Evolutionary conservation across 2,888 invertebrate species (phyloP).

Genomic region (Agrotis puta): DNA sequence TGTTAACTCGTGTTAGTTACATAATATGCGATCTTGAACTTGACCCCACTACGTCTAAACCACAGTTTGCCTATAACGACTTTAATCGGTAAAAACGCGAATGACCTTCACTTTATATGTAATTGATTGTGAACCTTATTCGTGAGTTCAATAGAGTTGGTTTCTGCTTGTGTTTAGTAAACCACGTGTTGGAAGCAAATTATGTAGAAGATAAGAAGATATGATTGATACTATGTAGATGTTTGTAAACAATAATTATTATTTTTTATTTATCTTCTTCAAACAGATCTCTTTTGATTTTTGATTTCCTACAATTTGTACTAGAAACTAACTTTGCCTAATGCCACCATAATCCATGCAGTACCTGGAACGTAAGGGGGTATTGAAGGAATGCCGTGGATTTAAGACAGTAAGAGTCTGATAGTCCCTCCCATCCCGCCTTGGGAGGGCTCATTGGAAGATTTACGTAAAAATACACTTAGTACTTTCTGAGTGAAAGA

Average conservation of each 20-base stretch:
- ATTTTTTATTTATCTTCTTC: background rate
- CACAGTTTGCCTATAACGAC: constrained; percentile 3
- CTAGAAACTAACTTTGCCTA: no score
- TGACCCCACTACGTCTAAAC: constrained; percentile 7
- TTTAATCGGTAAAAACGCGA: constrained; percentile 4
- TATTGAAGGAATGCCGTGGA: no score
- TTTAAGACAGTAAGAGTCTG: no score
- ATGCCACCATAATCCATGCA: no score
- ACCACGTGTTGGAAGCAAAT: constrained; percentile 20
- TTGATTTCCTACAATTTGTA: no score
- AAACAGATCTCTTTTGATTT: no score
- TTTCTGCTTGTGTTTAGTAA: background rate
- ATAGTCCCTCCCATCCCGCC: no score
- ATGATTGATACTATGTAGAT: background rate
- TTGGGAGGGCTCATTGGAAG: no score
- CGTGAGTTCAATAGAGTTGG: rapidly evolving
- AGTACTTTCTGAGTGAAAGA: no score
- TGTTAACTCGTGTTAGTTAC: background rate
- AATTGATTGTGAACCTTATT: constrained; percentile 13
- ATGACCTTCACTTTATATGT: background rate
- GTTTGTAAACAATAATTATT: background rate
- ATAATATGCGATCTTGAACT: constrained; percentile 38
- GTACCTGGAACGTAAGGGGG: no score
- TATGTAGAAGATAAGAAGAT: no score
- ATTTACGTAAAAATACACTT: no score